phyloP scores from a whole-genome alignment of 2,888 invertebrate genomes.

The Portevinia maculata region DNA sequence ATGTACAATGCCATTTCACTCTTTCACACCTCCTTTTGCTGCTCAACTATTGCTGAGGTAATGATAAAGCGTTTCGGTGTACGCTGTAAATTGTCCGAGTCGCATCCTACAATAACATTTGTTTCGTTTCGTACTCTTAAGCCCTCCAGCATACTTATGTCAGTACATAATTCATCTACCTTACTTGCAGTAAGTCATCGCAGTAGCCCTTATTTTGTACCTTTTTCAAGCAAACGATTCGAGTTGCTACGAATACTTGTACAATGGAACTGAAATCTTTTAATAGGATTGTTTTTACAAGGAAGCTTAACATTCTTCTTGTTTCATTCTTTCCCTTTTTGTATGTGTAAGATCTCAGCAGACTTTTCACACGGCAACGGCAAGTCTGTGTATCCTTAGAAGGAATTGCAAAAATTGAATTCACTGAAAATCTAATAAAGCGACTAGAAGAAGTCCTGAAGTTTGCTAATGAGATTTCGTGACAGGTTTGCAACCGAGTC shows the following conservation, averaged over 20 bases:
- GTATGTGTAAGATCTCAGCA: slow-evolving; percentile 16
- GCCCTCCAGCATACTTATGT: too few relatives aligned
- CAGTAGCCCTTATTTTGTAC: slow-evolving; percentile 5
- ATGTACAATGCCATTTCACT: too few relatives aligned
- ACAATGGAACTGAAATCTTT: slow-evolving; percentile 45
- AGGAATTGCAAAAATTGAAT: slow-evolving; percentile 41
- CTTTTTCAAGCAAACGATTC: slow-evolving; percentile 15
- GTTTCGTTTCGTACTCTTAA: not conserved
- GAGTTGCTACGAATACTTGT: slow-evolving; percentile 16
- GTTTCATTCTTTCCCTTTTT: not conserved
- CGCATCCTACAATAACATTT: slow-evolving; percentile 12
- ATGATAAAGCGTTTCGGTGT: slow-evolving; percentile 32
- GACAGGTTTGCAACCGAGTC: slow-evolving; percentile 35
- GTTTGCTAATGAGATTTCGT: slow-evolving; percentile 53
- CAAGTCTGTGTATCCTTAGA: slow-evolving; percentile 6
- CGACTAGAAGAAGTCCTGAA: slow-evolving; percentile 47
- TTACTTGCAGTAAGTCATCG: not conserved
- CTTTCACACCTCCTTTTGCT: slow-evolving; percentile 5
- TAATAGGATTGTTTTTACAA: slow-evolving; percentile 45
- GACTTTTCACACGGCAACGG: not conserved
- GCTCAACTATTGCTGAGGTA: slow-evolving; percentile 18
- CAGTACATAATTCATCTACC: not conserved
- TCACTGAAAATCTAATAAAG: slow-evolving; percentile 58
- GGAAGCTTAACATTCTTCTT: not conserved
- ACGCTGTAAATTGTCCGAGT: slow-evolving; percentile 26